These are phyloP conservation scores for Zosterops japonicus DNA, from an alignment of 2,113 vertebrate species.

Conservation along the genomic window DNA sequence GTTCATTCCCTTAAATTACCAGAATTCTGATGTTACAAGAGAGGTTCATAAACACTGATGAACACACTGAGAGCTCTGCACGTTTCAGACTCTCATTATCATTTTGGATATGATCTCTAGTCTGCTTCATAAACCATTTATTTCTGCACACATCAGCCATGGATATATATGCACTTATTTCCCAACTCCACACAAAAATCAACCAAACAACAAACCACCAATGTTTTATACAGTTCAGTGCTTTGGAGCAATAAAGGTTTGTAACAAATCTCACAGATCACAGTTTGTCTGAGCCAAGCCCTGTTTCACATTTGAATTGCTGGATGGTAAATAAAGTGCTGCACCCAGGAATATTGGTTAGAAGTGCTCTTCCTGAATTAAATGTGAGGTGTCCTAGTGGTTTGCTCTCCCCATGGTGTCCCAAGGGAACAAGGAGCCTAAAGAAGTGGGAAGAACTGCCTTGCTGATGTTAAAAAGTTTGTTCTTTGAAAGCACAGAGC, in stretches of 20 bases:
- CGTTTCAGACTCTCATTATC: not conserved
- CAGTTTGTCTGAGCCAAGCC: not conserved
- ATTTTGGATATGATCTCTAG: not conserved
- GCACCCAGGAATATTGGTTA: not conserved
- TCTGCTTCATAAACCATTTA: not conserved
- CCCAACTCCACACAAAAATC: not conserved
- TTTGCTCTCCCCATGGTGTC: not conserved
- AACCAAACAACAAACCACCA: not conserved
- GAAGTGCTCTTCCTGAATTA: not conserved
- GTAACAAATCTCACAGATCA: not conserved
- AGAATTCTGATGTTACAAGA: not conserved
- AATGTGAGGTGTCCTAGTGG: not conserved
- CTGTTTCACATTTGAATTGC: not conserved
- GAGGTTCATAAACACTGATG: not conserved
- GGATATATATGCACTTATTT: not conserved
- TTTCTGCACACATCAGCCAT: not conserved
- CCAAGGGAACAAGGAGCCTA: not conserved
- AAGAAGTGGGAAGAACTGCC: not conserved
- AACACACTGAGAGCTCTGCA: not conserved
- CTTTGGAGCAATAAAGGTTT: not conserved
- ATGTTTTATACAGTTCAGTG: not conserved
- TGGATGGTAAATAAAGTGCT: not conserved
- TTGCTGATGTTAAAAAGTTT: not conserved
- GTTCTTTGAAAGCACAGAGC: not conserved
- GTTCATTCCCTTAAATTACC: not conserved